Evolutionary conservation across 2,888 invertebrate species (phyloP), one percentile per base, ranked within the genome.

Genomic region (Phlogophora meticulosa): DNA sequence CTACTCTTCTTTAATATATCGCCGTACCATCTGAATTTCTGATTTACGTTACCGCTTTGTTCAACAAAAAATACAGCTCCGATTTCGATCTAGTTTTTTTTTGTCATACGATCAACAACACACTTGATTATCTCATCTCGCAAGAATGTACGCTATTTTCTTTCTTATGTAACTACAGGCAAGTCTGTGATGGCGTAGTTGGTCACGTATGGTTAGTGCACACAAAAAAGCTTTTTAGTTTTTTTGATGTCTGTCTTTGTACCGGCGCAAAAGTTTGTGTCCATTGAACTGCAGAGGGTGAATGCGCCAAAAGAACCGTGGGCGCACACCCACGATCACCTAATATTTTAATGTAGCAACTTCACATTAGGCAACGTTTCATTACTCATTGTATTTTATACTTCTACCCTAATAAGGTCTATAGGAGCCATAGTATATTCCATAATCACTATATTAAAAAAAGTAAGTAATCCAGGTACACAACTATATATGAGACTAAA

Each of bases 231-330:
- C 24, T 68, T 77, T 76, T 61, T 43, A 57, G 46, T 76, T 85
- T 83, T 85, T 83, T 71, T 57, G 71, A 66, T 66, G 75, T 77
- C 84, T 86, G 77, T 53, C 59, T 61, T 49, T 38, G 38, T 87
- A 81, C 83, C 82, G 72, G 72, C 74, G 82, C 81, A 74, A 83
- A 85, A 83, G 74, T 72, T 76, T n/a, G 63, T 87, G 88, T 90
- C 84, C 87, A 78, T 88, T 90, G 90, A 87, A 88, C 88, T 76
- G 83, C 58, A 61, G 59, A 78, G 88, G 89, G 90, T 91, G 90
- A 91, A 90, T 88, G 90, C 76, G 82, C 91, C 77, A 76, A 78
- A 74, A 76, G 43, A 57, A 60, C 57, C 59, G 91, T 90, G 86
- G 90, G 91, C 85, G 89, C 55, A 76, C 87, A 78, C 88, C 88